Conservation (phyloP, 2,113 vertebrate species). For the Xenus cinereus region DNA sequence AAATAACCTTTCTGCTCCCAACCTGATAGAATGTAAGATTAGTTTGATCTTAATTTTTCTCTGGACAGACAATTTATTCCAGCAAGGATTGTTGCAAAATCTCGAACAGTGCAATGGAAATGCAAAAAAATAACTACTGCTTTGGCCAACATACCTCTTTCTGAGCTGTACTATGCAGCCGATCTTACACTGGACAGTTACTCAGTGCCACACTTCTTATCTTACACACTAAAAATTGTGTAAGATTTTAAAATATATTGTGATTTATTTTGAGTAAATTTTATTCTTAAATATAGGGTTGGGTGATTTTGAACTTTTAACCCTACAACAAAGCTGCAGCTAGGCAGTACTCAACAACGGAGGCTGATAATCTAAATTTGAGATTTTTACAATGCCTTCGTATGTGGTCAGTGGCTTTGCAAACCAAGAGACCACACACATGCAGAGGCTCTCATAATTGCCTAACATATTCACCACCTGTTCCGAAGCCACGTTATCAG, state of each 20-base stretch:
- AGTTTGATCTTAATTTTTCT: not conserved
- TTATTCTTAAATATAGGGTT: not conserved
- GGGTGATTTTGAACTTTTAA: slow-evolving; percentile 61
- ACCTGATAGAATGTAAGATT: not conserved
- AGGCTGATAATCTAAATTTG: slow-evolving; percentile 66
- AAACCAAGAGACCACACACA: slow-evolving; percentile 84
- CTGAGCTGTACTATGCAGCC: not conserved
- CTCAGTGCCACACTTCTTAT: not conserved
- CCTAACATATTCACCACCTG: slow-evolving; percentile 74
- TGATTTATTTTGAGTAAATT: not conserved
- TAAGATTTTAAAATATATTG: not conserved
- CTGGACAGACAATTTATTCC: not conserved
- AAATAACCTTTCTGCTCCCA: not conserved
- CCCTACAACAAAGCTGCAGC: slow-evolving; percentile 33
- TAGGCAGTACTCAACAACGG: slow-evolving; percentile 23
- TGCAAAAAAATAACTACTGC: not conserved
- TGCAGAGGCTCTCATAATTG: slow-evolving; percentile 65
- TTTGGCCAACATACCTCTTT: not conserved
- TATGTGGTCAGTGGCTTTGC: slow-evolving; percentile 76
- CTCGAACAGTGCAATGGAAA: not conserved
- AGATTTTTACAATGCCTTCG: slow-evolving; percentile 67
- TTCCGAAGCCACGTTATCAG: slow-evolving; percentile 72
- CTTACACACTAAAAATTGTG: too few relatives aligned
- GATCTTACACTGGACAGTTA: not conserved
- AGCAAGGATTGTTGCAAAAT: not conserved